Evolutionary conservation across 2,797 vertebrate species (phyloP).

Genomic region (Rhinichthys osculus): DNA sequence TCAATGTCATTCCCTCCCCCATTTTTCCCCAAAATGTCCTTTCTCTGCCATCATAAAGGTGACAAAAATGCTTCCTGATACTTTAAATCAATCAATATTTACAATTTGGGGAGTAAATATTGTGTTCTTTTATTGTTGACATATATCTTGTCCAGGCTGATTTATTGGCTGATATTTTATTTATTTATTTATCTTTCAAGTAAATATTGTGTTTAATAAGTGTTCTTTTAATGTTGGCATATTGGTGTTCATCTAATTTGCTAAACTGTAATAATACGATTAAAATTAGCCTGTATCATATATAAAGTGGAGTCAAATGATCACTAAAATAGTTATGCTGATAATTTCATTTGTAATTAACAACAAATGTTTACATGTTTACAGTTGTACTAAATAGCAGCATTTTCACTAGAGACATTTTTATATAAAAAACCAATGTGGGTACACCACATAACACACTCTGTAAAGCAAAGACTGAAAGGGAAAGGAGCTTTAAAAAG

Average conservation of each 20-base stretch:
- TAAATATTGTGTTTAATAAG: neutral
- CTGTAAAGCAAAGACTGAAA: constrained; percentile 9
- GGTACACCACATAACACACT: neutral
- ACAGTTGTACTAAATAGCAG: neutral
- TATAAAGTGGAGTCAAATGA: neutral
- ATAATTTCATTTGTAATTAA: neutral
- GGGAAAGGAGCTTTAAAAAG: neutral
- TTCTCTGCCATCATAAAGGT: neutral
- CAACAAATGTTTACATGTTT: neutral
- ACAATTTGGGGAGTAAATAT: neutral
- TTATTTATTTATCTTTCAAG: too few species aligned
- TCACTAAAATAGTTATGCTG: neutral
- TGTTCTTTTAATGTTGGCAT: neutral
- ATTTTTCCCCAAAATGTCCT: neutral
- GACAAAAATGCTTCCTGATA: neutral
- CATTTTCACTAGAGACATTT: neutral
- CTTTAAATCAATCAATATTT: neutral
- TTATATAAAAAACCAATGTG: neutral
- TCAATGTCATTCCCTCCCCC: neutral
- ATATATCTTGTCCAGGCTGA: neutral
- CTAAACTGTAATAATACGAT: neutral
- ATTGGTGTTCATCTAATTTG: neutral
- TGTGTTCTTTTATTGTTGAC: neutral
- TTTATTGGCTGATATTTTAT: too few species aligned
- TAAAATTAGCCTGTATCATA: neutral